Evolutionary conservation across 1,140 invertebrate genomes (phyloP), one percentile per base, ranked within the genome.

Genomic region (Idris sp.): DNA sequence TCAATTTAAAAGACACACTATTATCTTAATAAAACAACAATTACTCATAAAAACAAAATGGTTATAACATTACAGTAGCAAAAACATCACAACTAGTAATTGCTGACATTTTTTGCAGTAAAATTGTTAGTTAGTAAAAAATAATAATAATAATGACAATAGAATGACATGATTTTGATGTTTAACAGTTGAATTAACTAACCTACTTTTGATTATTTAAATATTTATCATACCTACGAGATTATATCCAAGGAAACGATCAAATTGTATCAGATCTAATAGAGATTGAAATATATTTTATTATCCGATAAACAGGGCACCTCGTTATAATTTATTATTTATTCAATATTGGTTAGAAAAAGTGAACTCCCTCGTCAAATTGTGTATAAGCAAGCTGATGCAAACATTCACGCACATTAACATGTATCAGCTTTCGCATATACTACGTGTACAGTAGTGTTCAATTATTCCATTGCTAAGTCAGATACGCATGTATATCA

Each of bases 371-470:
- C 33, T 26, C 59, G 59, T 49, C 25, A 71, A 68, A 67, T 26
- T 18, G 11, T 31, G 18, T 25, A 36, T 28, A 48, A n/a, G n/a
- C n/a, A n/a, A n/a, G n/a, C n/a, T n/a, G n/a, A n/a, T 26, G 8
- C 40, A 67, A 19, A 61, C 41, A 38, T 31, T 43, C 11, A 61
- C 7, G 25, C 33, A 38, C 18, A 58, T 51, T 46, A 19, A 51
- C 35, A 41, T 51, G 25, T 43, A 51, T 33, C 44, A 35, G 5
- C 41, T 67, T 54, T 67, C 49, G 62, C 41, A 49, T 67, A 22
- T 54, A 30, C 62, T 54, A 67, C 62, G 62, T 67, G 62, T 67
- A 67, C 58, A 62, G 11, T 61, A 22, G 19, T n/a, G 19, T 22
- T 4, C 19, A 22, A 22, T 22, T 22, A 22, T 22, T 22, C 3